phyloP scores from a whole-genome alignment of 2,113 vertebrate genomes.

The Melanocharis versteri region DNA sequence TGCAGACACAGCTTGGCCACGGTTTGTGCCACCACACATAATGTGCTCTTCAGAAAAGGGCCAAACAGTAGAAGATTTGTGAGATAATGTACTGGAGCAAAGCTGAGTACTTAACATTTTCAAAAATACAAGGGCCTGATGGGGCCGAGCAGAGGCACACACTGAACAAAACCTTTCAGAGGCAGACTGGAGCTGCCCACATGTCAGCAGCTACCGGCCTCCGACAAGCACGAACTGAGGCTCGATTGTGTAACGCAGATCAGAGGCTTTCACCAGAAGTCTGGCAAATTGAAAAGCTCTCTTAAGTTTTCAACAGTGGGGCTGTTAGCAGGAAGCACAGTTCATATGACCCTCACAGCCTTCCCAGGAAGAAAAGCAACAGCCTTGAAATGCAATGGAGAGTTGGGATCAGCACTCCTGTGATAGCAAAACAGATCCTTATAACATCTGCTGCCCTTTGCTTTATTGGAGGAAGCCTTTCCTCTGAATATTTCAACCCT shows the following conservation, averaged over 20 bases:
- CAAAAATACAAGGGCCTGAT: neutral
- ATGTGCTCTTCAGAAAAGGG: neutral
- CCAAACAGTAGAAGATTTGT: conserved; percentile 20
- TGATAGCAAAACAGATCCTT: neutral
- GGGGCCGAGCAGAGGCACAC: neutral
- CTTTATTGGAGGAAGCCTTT: neutral
- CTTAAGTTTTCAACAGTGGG: neutral
- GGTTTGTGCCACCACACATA: neutral
- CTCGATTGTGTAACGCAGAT: neutral
- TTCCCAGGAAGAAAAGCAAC: neutral
- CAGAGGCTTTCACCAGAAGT: conserved; percentile 29
- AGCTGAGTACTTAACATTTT: conserved; percentile 38
- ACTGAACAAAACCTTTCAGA: conserved; percentile 43
- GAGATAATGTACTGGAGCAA: conserved; percentile 14
- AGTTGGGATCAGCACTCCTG: neutral
- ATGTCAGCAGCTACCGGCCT: neutral
- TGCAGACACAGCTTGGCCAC: neutral
- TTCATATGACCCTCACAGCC: neutral
- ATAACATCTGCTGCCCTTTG: neutral
- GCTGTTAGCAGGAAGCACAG: neutral
- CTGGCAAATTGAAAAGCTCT: conserved; percentile 26
- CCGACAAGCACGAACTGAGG: conserved; percentile 10
- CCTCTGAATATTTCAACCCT: neutral
- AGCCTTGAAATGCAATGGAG: neutral
- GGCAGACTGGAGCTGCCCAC: conserved; percentile 31